A percentile compares a stretch with the other conserved stretches of the same genome.
Evolutionary conservation across 2,797 vertebrate species (phyloP).

Genomic region (Lindbergichthys nudifrons): DNA sequence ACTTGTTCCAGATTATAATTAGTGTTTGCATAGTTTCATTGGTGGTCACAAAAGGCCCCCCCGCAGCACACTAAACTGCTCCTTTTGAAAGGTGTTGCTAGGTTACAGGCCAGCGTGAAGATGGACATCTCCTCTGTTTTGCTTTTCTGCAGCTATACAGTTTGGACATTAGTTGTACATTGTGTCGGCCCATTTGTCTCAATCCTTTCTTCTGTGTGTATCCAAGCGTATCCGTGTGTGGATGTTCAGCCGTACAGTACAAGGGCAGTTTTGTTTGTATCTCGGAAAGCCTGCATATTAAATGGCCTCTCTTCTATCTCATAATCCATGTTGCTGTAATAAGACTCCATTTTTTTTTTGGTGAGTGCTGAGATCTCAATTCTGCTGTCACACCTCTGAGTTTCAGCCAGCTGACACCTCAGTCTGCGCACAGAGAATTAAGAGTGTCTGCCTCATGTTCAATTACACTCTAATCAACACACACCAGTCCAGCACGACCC

Average conservation of each 20-base stretch:
- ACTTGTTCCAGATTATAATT: slow-evolving; percentile 70
- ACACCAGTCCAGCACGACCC: slow-evolving; percentile 27
- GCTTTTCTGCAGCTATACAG: slow-evolving; percentile 72
- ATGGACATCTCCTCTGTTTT: slow-evolving; percentile 79
- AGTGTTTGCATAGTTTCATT: slow-evolving; percentile 82
- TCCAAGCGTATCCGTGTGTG: background rate
- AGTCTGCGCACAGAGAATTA: slow-evolving; percentile 65
- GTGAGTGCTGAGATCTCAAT: slow-evolving; percentile 67
- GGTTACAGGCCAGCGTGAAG: slow-evolving; percentile 84
- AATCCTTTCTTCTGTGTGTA: background rate
- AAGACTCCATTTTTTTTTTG: slow-evolving; percentile 46
- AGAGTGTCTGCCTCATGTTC: slow-evolving; percentile 70
- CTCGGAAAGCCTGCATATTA: slow-evolving; percentile 26
- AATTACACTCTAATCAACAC: slow-evolving; percentile 68
- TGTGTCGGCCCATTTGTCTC: background rate
- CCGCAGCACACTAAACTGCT: slow-evolving; percentile 78
- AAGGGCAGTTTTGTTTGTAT: slow-evolving; percentile 33
- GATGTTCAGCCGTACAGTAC: background rate
- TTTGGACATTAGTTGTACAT: slow-evolving; percentile 44
- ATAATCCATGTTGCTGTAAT: slow-evolving; percentile 50
- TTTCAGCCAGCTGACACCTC: slow-evolving; percentile 65
- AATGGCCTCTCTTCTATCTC: slow-evolving; percentile 14
- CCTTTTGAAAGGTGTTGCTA: slow-evolving; percentile 90
- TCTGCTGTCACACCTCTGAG: slow-evolving; percentile 55
- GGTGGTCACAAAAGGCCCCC: slow-evolving; percentile 79